Evolutionary conservation across 2,888 invertebrate species (phyloP), one percentile per base, ranked within the genome.

Genomic region (Therioaphis trifolii): DNA sequence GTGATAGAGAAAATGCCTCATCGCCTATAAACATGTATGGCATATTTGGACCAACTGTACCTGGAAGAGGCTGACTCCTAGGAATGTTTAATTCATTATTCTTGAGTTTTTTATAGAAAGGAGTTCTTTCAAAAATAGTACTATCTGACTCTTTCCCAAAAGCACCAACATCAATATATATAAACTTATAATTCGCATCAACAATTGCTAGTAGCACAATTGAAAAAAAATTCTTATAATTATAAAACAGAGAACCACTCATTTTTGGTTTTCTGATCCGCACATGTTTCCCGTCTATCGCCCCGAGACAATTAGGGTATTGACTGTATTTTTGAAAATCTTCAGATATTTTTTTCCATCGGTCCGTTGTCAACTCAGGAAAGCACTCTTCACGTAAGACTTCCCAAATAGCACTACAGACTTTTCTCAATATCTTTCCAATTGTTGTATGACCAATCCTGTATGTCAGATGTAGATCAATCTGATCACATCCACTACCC

Each of bases 141-240:
- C n/a, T n/a, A n/a, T n/a, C n/a, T n/a, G n/a, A n/a, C n/a, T n/a
- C n/a, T n/a, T n/a, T n/a, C n/a, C n/a, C 71, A 63, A 63, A 63
- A 63, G 63, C 29, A 29, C 63, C 29, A 63, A 63, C 63, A 63
- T 63, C 63, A 29, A 63, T 29, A n/a, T 63, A 63, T 29, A 63
- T 63, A 29, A 63, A 63, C 29, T 63, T 63, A 63, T 63, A 63
- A 63, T 63, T 63, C 14, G 63, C 63, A 29, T 63, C 63, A 29
- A 63, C 63, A 29, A 63, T 63, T 24, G 63, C 14, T 63, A 63
- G n/a, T 29, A 63, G 18, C 29, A 63, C 63, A 63, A 29, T 63
- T 63, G 75, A 85, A 86, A 63, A 27, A 55, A 55, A 55, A 55
- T 55, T 55, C 55, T 55, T 55, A 55, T 55, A 55, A 55, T 69